Percentiles rank a stretch among this genome's conserved stretches.
Conservation (phyloP, 2,888 invertebrate genomes). For the Andrena fulva region DNA sequence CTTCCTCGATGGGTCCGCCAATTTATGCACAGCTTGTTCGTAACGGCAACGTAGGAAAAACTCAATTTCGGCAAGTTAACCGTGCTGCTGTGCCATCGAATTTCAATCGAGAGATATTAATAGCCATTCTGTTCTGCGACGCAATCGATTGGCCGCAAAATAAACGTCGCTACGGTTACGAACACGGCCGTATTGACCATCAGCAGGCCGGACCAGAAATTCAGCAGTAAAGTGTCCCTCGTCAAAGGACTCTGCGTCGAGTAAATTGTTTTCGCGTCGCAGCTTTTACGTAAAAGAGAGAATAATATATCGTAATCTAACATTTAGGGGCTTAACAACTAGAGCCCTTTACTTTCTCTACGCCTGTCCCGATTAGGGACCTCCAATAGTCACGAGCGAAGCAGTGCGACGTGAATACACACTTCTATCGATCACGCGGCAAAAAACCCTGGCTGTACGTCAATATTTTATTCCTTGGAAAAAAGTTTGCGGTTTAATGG, state of each 20-base stretch:
- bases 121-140: slow-evolving; percentile 22
- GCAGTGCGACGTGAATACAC: not conserved
- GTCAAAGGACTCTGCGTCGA: not conserved
- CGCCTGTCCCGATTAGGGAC: too few relatives aligned
- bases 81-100: not conserved
- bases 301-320: not conserved
- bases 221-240: not conserved
- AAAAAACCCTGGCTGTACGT: not conserved
- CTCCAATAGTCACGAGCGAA: not conserved
- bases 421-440: not conserved
- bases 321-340: too few relatives aligned
- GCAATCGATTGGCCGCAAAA: slow-evolving; percentile 32
- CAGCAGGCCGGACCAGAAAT: too few relatives aligned
- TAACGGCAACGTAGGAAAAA: not conserved
- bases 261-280: not conserved
- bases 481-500: slow-evolving; percentile 32
- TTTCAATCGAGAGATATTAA: slow-evolving; percentile 23
- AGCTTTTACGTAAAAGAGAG: not conserved
- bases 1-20: not conserved
- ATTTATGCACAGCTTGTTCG: not conserved
- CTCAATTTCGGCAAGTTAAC: slow-evolving; percentile 22
- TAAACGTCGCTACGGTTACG: slow-evolving; percentile 1
- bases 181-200: slow-evolving; percentile 1
- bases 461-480: slow-evolving; percentile 11
- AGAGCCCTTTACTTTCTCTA: too few relatives aligned